Conservation (phyloP, 2,797 vertebrate species). For the Poecilia velifera region DNA sequence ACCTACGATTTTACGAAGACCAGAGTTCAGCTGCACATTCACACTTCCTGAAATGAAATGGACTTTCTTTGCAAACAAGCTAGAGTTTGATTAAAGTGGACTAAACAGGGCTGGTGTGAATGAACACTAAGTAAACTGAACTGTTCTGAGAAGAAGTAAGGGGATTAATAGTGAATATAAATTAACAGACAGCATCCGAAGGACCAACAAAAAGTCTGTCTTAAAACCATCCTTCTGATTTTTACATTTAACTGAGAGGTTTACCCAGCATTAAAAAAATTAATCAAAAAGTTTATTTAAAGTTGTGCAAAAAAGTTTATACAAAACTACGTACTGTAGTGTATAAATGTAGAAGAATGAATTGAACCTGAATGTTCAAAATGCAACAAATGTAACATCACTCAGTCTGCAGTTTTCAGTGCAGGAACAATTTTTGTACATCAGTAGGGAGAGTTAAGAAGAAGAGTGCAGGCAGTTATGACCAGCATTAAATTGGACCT, state of each 20-base stretch:
- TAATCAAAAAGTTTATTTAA: neutral
- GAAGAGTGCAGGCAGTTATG: conserved; percentile 60
- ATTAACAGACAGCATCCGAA: neutral
- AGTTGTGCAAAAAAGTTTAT: neutral
- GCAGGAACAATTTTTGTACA: conserved; percentile 37
- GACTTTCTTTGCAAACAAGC: no score
- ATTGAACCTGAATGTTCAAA: no score
- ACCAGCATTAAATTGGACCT: conserved; percentile 59
- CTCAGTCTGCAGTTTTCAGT: conserved; percentile 8
- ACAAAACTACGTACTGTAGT: neutral
- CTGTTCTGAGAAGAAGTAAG: neutral
- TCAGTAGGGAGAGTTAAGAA: conserved; percentile 32
- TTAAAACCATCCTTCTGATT: neutral
- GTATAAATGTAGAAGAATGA: no score
- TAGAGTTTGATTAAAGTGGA: no score
- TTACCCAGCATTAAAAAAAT: neutral
- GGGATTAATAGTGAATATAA: neutral
- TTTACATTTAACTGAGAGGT: neutral
- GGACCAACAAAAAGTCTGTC: neutral
- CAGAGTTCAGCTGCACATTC: no score
- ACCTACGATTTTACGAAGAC: no score
- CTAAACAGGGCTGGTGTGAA: no score
- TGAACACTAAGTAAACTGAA: neutral
- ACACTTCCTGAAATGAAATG: no score
- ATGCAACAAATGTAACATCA: neutral